Percentiles rank a stretch among this genome's conserved stretches.
These are phyloP conservation scores for Aspidiotus rigidus DNA, from an alignment of 2,888 invertebrate species.

Conservation along the genomic window DNA sequence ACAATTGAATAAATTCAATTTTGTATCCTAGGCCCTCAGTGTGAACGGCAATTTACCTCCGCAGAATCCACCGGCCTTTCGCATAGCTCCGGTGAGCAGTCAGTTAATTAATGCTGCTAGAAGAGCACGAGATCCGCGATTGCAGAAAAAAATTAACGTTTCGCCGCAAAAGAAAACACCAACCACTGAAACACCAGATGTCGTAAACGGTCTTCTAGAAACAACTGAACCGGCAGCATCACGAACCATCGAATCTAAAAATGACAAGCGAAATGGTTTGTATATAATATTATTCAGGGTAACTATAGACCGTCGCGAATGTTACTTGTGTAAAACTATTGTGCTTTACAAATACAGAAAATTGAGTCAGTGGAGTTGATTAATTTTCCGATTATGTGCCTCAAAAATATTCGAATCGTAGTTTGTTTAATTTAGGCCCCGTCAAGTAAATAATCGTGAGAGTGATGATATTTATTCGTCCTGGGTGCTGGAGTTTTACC, in stretches of 20 bases:
- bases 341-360: constrained; percentile 31
- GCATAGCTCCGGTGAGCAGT: constrained; percentile 35
- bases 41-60: neutral
- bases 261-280: constrained; percentile 31
- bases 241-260: constrained; percentile 23
- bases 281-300: constrained; percentile 33
- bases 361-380: constrained; percentile 31
- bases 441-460: too few relatives aligned
- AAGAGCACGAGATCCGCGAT: constrained; percentile 36
- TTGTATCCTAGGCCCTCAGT: neutral
- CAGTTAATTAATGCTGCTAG: constrained; percentile 34
- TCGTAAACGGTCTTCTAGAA: neutral
- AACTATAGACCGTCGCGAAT: constrained; percentile 14
- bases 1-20: neutral
- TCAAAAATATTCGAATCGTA: too few relatives aligned
- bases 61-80: constrained; percentile 7
- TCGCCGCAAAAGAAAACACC: neutral
- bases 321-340: constrained; percentile 28
- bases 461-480: too few relatives aligned
- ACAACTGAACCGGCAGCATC: neutral
- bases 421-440: too few relatives aligned
- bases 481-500: too few relatives aligned
- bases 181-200: neutral
- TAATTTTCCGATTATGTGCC: constrained; percentile 15
- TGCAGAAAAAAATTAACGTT: constrained; percentile 31